Evolutionary conservation across 2,888 invertebrate species (phyloP).

Genomic region (Agapetus fuscipes): DNA sequence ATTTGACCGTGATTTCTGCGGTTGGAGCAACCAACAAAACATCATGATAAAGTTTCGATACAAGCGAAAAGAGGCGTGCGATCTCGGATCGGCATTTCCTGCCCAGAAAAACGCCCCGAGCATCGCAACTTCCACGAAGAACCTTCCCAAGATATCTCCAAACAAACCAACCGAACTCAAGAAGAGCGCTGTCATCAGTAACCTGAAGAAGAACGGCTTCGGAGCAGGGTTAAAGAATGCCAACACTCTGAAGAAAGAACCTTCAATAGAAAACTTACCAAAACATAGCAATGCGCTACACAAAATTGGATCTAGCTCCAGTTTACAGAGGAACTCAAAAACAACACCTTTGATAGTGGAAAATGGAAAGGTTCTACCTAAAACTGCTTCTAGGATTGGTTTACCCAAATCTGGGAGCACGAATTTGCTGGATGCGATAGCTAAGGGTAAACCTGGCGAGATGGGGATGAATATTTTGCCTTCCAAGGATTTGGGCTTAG

Average conservation of each 20-base stretch:
- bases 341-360: conserved; percentile 15
- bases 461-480: conserved; percentile 39
- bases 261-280: conserved; percentile 2
- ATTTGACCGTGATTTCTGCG: too few relatives aligned
- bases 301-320: conserved; percentile 17
- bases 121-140: neutral
- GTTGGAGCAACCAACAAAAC: conserved; percentile 9
- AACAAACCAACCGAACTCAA: conserved; percentile 10
- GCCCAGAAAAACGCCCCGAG: conserved; percentile 6
- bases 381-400: conserved; percentile 12
- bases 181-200: conserved; percentile 14
- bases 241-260: conserved; percentile 2
- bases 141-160: conserved; percentile 4
- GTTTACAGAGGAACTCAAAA: conserved; percentile 16
- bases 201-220: conserved; percentile 16
- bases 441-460: neutral
- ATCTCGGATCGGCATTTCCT: conserved; percentile 16
- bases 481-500: conserved; percentile 35
- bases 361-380: conserved; percentile 13
- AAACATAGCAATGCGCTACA: conserved; percentile 6
- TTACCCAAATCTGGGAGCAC: conserved; percentile 13
- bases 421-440: neutral
- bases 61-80: conserved; percentile 47
- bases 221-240: conserved; percentile 4
- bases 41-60: conserved; percentile 58